Evolutionary conservation across 2,797 vertebrate species (phyloP).

Genomic region (Darevskia nairensis): DNA sequence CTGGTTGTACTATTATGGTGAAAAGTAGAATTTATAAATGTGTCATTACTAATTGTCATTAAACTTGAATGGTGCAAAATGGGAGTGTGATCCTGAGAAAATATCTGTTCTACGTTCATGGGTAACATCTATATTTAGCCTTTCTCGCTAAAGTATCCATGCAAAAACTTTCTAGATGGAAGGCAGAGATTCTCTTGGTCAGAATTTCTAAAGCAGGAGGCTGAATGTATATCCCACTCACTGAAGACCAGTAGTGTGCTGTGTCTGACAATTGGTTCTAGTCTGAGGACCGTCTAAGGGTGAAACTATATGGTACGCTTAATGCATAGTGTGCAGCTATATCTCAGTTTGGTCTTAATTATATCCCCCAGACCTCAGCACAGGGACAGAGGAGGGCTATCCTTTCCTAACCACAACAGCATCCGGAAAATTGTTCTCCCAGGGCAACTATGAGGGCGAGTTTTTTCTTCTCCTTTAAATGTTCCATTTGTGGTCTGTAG

Average conservation of each 20-base stretch:
- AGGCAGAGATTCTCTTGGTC: background rate
- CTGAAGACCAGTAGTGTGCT: background rate
- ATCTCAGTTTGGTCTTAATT: too few species aligned
- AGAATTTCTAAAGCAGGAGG: background rate
- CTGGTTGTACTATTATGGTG: conserved; percentile 54
- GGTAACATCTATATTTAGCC: background rate
- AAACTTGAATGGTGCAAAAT: conserved; percentile 60
- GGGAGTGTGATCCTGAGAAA: conserved; percentile 20
- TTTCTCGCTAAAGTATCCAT: background rate
- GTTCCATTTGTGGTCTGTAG: too few species aligned
- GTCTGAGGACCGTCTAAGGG: too few species aligned
- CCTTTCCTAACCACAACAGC: too few species aligned
- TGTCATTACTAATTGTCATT: conserved; percentile 65
- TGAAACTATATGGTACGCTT: too few species aligned
- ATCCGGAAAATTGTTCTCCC: too few species aligned
- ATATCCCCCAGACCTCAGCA: too few species aligned
- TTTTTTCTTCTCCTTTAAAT: too few species aligned
- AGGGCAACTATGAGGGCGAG: too few species aligned
- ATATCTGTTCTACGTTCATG: background rate
- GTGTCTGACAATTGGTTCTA: too few species aligned
- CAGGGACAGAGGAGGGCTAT: too few species aligned
- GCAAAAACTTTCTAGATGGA: background rate
- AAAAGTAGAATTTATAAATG: conserved; percentile 63
- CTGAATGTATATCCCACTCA: background rate
- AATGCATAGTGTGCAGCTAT: too few species aligned